A percentile compares a stretch with the other conserved stretches of the same genome.
Conservation (phyloP, 92 coral and sea anemone species). For the Parazoanthus swiftii region DNA sequence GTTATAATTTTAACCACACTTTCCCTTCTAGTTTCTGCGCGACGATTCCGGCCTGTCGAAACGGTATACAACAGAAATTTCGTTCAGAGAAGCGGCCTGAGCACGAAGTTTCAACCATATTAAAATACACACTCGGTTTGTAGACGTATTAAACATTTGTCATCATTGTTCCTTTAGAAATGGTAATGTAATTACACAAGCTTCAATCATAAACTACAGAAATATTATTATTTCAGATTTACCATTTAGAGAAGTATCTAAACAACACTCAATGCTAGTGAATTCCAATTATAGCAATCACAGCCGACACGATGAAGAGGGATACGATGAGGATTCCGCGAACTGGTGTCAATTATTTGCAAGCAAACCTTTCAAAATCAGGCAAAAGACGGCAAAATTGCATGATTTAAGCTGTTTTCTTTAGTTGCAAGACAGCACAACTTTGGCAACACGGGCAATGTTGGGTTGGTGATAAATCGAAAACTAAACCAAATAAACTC, state of each 20-base stretch:
- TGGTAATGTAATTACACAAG: constrained; percentile 20
- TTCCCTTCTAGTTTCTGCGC: neutral
- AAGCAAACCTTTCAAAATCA: neutral
- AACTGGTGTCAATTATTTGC: neutral
- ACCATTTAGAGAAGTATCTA: constrained; percentile 11
- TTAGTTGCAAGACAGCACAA: neutral
- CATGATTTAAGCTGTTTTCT: neutral
- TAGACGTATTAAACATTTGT: neutral
- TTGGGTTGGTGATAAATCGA: neutral
- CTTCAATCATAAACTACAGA: neutral
- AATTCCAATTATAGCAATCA: constrained; percentile 4
- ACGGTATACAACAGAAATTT: constrained; percentile 11
- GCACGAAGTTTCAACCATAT: neutral
- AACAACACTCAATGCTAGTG: constrained; percentile 23
- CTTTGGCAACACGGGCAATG: neutral
- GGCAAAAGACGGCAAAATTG: neutral
- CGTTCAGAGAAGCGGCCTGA: neutral
- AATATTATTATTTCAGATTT: constrained; percentile 1
- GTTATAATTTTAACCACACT: neutral
- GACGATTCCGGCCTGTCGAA: constrained; percentile 13
- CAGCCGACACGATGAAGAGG: neutral
- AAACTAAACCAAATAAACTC: neutral
- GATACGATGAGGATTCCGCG: neutral
- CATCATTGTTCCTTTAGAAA: neutral
- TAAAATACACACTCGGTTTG: neutral